Percentiles rank a stretch among this genome's conserved stretches.
Conservation (phyloP, 2,888 invertebrate genomes). For the Cataglyphis cursor region DNA sequence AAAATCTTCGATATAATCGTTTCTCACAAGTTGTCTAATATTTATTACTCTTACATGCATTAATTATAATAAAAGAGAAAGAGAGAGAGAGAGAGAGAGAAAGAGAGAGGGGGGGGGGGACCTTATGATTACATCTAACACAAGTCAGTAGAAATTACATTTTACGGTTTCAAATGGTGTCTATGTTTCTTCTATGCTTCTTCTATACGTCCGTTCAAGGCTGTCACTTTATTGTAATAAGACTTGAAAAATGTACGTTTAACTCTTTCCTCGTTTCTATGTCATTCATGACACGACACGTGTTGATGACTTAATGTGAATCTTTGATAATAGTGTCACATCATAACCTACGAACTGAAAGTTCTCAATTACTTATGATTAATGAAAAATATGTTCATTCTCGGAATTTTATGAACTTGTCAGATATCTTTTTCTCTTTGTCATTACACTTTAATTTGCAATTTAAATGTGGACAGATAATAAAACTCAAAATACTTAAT, state of each 20-base stretch:
- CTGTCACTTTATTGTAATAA: conserved; percentile 70
- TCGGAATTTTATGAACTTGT: not conserved
- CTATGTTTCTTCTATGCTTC: conserved; percentile 75
- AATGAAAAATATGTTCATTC: not conserved
- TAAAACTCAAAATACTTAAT: not conserved
- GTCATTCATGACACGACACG: conserved; percentile 12
- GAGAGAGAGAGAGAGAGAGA: not conserved
- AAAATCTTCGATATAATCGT: conserved; percentile 22
- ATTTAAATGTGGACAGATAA: not conserved
- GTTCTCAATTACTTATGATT: not conserved
- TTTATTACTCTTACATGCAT: conserved; percentile 18
- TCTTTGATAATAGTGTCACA: conserved; percentile 1
- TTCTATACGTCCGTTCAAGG: conserved; percentile 80
- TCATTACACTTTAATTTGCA: not conserved
- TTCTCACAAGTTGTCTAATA: conserved; percentile 16
- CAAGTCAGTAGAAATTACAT: conserved; percentile 86
- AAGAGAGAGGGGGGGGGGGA: not conserved
- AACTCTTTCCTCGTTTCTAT: conserved; percentile 53
- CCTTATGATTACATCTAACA: conserved; percentile 80
- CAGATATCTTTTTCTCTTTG: not conserved
- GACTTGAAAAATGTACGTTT: conserved; percentile 55
- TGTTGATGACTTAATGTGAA: not conserved
- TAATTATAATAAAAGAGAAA: conserved; percentile 15
- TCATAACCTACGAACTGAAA: not conserved
- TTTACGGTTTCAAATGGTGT: conserved; percentile 83